These are phyloP conservation scores for Protosalanx chinensis DNA, from an alignment of 2,797 vertebrate genomes.

Conservation along the genomic window DNA sequence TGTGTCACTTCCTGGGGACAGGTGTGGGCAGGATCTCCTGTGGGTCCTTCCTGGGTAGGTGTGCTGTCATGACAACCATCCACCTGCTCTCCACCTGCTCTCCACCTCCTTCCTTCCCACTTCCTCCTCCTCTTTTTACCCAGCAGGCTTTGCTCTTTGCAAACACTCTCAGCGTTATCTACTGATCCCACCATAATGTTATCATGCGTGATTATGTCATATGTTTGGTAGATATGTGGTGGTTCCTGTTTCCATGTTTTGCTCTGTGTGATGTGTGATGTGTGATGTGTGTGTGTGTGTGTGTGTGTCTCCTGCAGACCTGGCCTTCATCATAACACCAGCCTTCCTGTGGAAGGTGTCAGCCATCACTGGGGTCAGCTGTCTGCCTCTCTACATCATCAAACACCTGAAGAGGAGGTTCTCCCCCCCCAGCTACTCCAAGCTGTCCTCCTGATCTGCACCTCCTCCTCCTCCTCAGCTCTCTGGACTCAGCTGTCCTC, in stretches of 20 bases:
- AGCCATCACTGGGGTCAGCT: slow-evolving; percentile 93
- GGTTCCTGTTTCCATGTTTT: neutral
- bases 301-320: slow-evolving; percentile 69
- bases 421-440: slow-evolving; percentile 96
- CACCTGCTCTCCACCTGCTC: neutral
- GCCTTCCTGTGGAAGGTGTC: slow-evolving; percentile 98
- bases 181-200: neutral
- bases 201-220: neutral
- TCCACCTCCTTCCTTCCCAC: slow-evolving; percentile 5
- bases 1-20: slow-evolving; percentile 60
- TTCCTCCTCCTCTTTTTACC: neutral
- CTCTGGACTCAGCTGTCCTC: no score
- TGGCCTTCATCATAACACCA: slow-evolving; percentile 89
- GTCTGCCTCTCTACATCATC: slow-evolving; percentile 96
- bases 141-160: neutral
- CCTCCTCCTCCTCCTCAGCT: slow-evolving; percentile 22
- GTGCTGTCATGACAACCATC: slow-evolving; percentile 30
- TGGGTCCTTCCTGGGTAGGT: slow-evolving; percentile 93
- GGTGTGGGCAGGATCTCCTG: slow-evolving; percentile 91
- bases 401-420: slow-evolving; percentile 98
- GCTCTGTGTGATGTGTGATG: neutral
- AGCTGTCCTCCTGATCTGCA: slow-evolving; percentile 83
- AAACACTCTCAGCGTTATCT: neutral
- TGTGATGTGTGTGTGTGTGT: slow-evolving; percentile 3
- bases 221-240: neutral